Percentiles rank a stretch among this genome's conserved stretches.
Evolutionary conservation across 2,888 invertebrate species (phyloP).

Genomic region (Nemapogon koenigi): DNA sequence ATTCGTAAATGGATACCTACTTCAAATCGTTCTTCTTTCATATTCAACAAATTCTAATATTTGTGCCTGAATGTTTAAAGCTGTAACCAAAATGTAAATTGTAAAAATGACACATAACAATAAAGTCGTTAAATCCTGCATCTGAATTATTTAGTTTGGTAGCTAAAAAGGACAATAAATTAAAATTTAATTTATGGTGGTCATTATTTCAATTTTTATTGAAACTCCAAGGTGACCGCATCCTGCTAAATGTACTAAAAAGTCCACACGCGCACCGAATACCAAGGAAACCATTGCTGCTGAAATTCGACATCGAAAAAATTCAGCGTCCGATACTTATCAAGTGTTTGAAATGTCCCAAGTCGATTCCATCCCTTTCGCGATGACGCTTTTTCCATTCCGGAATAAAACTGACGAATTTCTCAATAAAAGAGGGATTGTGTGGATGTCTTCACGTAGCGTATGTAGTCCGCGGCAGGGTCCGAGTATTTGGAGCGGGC

Average conservation of each 20-base stretch:
- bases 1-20: too few species aligned
- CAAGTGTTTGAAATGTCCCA: conserved; percentile 66
- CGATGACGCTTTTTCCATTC: conserved; percentile 43
- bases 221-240: conserved; percentile 57
- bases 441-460: conserved; percentile 56
- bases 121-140: too few species aligned
- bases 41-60: too few species aligned
- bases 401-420: conserved; percentile 62
- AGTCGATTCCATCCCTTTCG: conserved; percentile 51
- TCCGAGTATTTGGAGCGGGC: conserved; percentile 57
- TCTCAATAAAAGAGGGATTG: conserved; percentile 64
- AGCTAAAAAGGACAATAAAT: too few species aligned
- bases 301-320: conserved; percentile 54
- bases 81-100: too few species aligned
- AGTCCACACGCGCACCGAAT: conserved; percentile 46
- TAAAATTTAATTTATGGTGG: too few species aligned
- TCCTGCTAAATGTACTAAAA: conserved; percentile 40
- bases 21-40: too few species aligned
- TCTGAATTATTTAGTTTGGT: too few species aligned
- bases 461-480: conserved; percentile 25
- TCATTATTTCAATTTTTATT: too few species aligned
- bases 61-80: too few species aligned
- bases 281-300: conserved; percentile 47
- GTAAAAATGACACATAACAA: too few species aligned
- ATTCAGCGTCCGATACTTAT: conserved; percentile 51